Percentiles rank a stretch among this genome's conserved stretches.
Evolutionary conservation across 2,797 vertebrate species (phyloP).

Genomic region (Heliangelus exortis): DNA sequence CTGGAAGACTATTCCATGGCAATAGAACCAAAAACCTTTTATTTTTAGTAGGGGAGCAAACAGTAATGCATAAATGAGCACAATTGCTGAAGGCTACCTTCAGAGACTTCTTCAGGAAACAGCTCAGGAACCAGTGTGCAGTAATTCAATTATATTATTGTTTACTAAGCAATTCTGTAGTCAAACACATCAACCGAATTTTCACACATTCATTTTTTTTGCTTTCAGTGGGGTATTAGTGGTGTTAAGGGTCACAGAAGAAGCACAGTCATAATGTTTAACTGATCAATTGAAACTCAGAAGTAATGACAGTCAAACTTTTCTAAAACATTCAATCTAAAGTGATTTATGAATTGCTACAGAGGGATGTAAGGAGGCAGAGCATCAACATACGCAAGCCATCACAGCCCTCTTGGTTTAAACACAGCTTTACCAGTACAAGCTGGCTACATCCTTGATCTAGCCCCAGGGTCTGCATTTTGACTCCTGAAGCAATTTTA

Average conservation of each 20-base stretch:
- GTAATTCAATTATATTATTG: neutral
- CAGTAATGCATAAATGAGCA: neutral
- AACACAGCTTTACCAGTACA: neutral
- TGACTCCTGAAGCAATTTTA: neutral
- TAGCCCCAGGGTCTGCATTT: neutral
- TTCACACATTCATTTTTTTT: constrained; percentile 4
- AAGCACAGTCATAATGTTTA: neutral
- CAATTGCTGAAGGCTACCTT: neutral
- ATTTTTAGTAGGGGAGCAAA: constrained; percentile 8
- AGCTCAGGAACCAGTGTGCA: neutral
- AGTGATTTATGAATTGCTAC: neutral
- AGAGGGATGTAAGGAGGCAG: neutral
- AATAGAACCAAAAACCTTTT: neutral
- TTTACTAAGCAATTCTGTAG: neutral
- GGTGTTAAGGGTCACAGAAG: constrained; percentile 9
- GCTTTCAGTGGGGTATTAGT: constrained; percentile 21
- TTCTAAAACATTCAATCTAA: neutral
- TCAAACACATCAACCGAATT: neutral
- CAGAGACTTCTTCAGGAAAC: neutral
- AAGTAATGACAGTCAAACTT: neutral
- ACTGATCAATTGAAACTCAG: neutral
- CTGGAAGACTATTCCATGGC: neutral
- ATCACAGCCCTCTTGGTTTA: neutral
- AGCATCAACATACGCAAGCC: neutral
- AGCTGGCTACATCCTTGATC: neutral